Evolutionary conservation across 2,888 invertebrate genomes (phyloP), one percentile per base, ranked within the genome.

Genomic region (Sympetrum striolatum): DNA sequence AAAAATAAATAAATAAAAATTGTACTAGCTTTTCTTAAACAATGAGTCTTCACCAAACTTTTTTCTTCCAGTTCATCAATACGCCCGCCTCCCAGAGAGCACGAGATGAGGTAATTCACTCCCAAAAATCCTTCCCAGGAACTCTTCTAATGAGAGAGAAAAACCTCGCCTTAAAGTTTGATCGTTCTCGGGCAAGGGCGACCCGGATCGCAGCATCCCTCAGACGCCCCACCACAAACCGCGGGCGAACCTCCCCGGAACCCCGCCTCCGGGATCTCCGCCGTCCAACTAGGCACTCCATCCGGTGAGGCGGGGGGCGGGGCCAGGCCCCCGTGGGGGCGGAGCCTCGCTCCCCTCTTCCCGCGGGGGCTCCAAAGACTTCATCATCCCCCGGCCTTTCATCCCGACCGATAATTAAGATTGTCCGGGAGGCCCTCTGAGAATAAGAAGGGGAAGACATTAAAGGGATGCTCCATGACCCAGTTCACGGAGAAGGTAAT

Each of bases 401-500:
- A 81, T 82, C 35, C 58, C 58, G 15, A 31, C 53, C 82, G 53
- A 82, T 82, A 82, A 82, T 82, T 82, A 82, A 82, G 82, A 82
- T 58, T 82, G 82, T 82, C 58, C 82, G 82, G 58, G 18, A 35
- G 31, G 73, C 22, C 25, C 64, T n/a, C 64, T 14, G 64, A 73
- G 73, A 73, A 73, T 73, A 80, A 80, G 73, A 90, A 2, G 81
- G 22, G 18, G 53, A 35, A 90, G 79, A 64, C 12, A 37, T 73
- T 73, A 58, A 37, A 90, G 73, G 4, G 73, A 48, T 8, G 90
- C 31, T 10, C 64, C 10, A 60, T 39, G 44, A 64, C 25, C 44
- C 39, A 53, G 82, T 53, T 81, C 15, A n/a, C 39, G 80, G 80
- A 81, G 14, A 12, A n/a, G 81, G 81, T 39, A 37, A 80, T 73